These are phyloP conservation scores for Hypomesus transpacificus DNA, from an alignment of 2,113 vertebrate genomes.

Conservation along the genomic window DNA sequence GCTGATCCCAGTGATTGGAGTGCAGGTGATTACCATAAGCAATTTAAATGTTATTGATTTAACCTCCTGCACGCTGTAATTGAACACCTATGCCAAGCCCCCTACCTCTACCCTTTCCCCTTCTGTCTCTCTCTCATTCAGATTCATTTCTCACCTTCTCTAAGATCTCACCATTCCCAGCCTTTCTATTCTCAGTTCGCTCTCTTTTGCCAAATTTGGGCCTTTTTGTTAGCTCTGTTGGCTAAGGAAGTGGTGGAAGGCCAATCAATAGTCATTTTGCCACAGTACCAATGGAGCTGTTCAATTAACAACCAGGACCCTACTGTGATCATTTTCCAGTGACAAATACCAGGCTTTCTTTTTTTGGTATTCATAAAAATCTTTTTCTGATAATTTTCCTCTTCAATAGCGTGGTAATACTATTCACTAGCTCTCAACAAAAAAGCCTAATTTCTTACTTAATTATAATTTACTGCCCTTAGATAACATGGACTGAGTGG, in stretches of 20 bases:
- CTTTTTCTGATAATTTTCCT: conserved; percentile 57
- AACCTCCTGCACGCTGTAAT: conserved; percentile 88
- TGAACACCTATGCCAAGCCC: conserved; percentile 76
- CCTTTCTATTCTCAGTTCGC: no score
- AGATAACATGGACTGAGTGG: conserved; percentile 60
- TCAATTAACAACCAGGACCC: conserved; percentile 81
- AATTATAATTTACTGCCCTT: conserved; percentile 65
- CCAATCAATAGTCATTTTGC: conserved; percentile 86
- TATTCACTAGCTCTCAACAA: conserved; percentile 59
- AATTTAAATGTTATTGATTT: conserved; percentile 99
- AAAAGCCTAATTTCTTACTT: conserved; percentile 60
- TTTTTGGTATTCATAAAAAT: conserved; percentile 70
- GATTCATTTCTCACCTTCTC: not conserved
- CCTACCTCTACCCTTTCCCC: not conserved
- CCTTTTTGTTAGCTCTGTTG: conserved; percentile 11
- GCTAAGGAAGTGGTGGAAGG: conserved; percentile 42
- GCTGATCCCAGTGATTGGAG: conserved; percentile 91
- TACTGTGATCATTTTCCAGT: not conserved
- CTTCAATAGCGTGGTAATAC: conserved; percentile 54
- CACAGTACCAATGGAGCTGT: conserved; percentile 88
- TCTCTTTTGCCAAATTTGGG: not conserved
- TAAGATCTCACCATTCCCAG: not conserved
- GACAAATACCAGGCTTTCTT: conserved; percentile 61
- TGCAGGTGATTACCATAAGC: conserved; percentile 92
- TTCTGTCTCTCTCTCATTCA: conserved; percentile 9